phyloP scores from a whole-genome alignment of 2,113 vertebrate genomes.

The Odontesthes bonariensis region DNA sequence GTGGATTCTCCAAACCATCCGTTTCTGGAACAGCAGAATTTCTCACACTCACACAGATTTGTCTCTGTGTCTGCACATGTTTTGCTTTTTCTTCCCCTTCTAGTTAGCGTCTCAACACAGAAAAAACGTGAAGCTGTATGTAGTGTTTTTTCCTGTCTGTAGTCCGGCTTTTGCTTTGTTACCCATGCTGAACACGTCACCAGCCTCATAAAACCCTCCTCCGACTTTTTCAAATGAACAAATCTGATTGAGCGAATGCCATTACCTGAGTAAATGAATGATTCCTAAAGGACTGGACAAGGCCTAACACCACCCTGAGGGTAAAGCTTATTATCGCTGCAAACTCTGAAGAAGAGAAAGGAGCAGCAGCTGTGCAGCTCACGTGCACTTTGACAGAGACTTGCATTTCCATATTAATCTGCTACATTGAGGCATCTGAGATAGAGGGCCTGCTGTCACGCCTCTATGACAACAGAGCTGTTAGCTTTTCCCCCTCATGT shows the following conservation, averaged over 20 bases:
- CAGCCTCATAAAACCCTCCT: slow-evolving; percentile 65
- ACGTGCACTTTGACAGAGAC: slow-evolving; percentile 69
- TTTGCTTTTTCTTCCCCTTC: not conserved
- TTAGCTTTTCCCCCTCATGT: slow-evolving; percentile 77
- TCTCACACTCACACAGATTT: slow-evolving; percentile 35
- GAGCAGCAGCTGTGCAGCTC: slow-evolving; percentile 52
- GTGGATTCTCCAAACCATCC: slow-evolving; percentile 33
- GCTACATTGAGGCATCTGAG: slow-evolving; percentile 75
- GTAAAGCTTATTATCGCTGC: slow-evolving; percentile 79
- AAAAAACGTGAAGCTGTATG: slow-evolving; percentile 34
- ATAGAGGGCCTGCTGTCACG: slow-evolving; percentile 71
- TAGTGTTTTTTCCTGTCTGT: slow-evolving; percentile 13
- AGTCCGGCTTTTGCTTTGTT: slow-evolving; percentile 55
- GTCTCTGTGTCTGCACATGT: slow-evolving; percentile 27
- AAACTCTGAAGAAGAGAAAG: slow-evolving; percentile 67
- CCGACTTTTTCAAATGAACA: slow-evolving; percentile 76
- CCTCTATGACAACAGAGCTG: slow-evolving; percentile 75
- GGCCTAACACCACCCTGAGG: slow-evolving; percentile 74
- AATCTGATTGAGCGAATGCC: slow-evolving; percentile 81
- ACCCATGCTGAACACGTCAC: slow-evolving; percentile 66
- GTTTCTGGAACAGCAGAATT: slow-evolving; percentile 35
- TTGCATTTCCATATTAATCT: slow-evolving; percentile 83
- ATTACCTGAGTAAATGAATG: slow-evolving; percentile 83
- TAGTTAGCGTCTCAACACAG: slow-evolving; percentile 21
- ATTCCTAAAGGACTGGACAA: slow-evolving; percentile 80